Conservation (phyloP, 2,888 invertebrate species). For the Leucophenga maculata region DNA sequence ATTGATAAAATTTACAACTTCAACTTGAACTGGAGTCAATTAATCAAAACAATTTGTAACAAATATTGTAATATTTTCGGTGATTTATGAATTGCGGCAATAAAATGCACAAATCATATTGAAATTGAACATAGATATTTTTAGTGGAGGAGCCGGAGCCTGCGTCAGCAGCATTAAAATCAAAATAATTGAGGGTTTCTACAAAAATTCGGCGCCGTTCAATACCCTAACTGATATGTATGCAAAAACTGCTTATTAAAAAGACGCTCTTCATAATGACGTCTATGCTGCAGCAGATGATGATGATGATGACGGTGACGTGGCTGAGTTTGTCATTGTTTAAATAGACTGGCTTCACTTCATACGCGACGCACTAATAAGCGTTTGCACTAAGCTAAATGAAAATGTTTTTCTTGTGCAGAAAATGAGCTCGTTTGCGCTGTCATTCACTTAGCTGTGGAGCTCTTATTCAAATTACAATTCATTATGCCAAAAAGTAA, state of each 20-base stretch:
- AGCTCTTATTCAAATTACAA: conserved; percentile 60
- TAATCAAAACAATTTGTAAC: conserved; percentile 8
- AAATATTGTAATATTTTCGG: too few species aligned
- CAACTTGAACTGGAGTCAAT: background rate
- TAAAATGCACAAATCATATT: background rate
- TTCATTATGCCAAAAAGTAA: conserved; percentile 54
- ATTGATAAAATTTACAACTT: background rate
- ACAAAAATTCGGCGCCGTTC: background rate
- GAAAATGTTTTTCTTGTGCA: conserved; percentile 38
- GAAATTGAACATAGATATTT: too few species aligned
- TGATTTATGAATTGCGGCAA: background rate
- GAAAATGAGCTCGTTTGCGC: conserved; percentile 33
- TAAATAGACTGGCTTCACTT: background rate
- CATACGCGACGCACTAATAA: conserved; percentile 36
- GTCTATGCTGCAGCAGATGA: too few species aligned
- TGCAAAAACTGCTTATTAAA: too few species aligned
- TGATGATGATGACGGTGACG: background rate
- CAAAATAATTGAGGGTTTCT: background rate
- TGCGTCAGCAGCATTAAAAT: background rate
- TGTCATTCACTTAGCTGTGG: conserved; percentile 18
- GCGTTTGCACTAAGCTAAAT: conserved; percentile 56
- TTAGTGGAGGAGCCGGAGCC: background rate
- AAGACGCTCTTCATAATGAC: too few species aligned
- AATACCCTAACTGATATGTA: background rate
- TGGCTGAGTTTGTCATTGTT: background rate